Evolutionary conservation across 2,113 vertebrate genomes (phyloP).

Genomic region (Megaptera novaeangliae): DNA sequence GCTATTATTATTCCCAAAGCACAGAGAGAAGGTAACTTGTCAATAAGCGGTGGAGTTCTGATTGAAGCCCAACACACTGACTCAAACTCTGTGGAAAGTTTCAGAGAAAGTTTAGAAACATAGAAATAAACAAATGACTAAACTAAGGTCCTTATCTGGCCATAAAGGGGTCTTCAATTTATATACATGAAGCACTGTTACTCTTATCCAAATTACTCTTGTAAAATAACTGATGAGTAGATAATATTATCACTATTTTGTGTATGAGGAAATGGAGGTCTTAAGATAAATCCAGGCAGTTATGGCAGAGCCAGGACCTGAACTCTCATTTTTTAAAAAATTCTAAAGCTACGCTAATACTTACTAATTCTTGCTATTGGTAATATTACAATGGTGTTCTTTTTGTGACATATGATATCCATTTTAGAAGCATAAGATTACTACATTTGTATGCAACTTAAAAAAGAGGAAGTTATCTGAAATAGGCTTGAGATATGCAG

Average conservation of each 20-base stretch:
- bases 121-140: background rate
- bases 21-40: background rate
- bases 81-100: background rate
- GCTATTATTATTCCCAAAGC: background rate
- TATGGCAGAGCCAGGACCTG: background rate
- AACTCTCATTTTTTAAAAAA: background rate
- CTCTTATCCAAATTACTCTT: background rate
- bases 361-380: background rate
- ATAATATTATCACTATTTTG: background rate
- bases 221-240: background rate
- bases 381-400: background rate
- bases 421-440: background rate
- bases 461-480: background rate
- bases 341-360: background rate
- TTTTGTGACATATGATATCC: background rate
- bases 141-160: background rate
- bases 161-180: background rate
- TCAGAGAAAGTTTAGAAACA: background rate
- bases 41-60: background rate
- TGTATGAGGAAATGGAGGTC: background rate
- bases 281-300: conserved; percentile 1
- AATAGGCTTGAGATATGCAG: background rate
- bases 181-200: background rate
- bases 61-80: background rate
- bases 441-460: background rate